Evolutionary conservation across 2,113 vertebrate species (phyloP).

Genomic region (Engraulis encrasicolus): DNA sequence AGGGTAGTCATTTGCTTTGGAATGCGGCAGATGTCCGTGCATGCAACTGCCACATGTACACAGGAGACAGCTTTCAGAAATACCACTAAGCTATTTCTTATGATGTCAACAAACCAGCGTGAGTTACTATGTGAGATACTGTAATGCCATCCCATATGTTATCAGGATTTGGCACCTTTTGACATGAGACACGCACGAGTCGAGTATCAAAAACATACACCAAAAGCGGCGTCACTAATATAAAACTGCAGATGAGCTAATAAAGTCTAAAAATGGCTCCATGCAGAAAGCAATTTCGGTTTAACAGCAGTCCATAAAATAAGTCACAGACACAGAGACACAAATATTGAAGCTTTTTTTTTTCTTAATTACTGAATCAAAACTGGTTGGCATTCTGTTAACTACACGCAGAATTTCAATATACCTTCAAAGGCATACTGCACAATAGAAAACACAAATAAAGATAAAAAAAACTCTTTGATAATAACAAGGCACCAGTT

Average conservation of each 20-base stretch:
- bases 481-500: background rate
- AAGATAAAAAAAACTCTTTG: conserved; percentile 6
- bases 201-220: background rate
- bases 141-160: background rate
- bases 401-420: background rate
- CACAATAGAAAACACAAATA: no score
- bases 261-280: background rate
- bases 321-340: background rate
- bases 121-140: background rate
- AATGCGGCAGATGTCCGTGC: background rate
- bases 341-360: background rate
- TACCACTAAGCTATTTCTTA: background rate
- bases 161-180: background rate
- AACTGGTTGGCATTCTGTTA: background rate
- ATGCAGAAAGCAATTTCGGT: background rate
- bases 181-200: background rate
- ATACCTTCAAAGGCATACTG: background rate
- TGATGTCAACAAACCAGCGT: background rate
- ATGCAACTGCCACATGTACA: background rate
- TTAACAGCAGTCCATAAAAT: background rate
- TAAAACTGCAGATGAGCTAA: background rate
- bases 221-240: background rate
- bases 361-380: background rate
- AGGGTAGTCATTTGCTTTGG: background rate
- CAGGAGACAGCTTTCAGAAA: background rate